Conservation (phyloP, 2,888 invertebrate genomes). For the Xestoiulus laeticollis region DNA sequence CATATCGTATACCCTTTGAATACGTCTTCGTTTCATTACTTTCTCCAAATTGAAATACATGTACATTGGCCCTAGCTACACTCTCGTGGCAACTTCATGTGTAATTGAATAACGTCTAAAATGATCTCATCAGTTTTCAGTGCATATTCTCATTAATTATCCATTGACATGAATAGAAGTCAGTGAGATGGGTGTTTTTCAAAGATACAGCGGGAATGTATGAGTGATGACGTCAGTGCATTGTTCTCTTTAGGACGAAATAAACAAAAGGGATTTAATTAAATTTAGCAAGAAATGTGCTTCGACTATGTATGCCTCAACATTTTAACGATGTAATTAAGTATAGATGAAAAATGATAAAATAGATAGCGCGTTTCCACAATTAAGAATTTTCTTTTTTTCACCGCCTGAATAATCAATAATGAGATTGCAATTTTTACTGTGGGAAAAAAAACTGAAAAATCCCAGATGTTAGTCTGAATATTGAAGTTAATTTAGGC, state of each 20-base stretch:
- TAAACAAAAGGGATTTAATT: slow-evolving; percentile 34
- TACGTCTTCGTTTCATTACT: too few relatives aligned
- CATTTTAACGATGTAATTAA: slow-evolving; percentile 1
- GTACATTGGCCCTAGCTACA: background rate
- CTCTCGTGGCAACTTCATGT: background rate
- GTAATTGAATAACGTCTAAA: background rate
- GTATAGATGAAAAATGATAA: slow-evolving; percentile 20
- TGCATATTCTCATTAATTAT: slow-evolving; percentile 33
- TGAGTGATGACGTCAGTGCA: background rate
- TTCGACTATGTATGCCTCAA: background rate
- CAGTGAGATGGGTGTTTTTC: background rate
- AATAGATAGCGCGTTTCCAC: background rate
- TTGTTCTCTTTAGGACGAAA: slow-evolving; percentile 13
- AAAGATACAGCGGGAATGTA: background rate
- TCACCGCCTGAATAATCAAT: background rate
- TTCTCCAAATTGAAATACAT: background rate
- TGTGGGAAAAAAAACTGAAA: slow-evolving; percentile 18
- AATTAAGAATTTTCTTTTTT: background rate
- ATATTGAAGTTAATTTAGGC: background rate
- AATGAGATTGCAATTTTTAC: background rate
- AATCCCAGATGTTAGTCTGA: background rate
- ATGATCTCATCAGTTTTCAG: background rate
- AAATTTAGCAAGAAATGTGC: slow-evolving; percentile 5
- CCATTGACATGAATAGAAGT: slow-evolving; percentile 5
- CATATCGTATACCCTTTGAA: too few relatives aligned